Evolutionary conservation across 2,888 invertebrate species (phyloP).

Genomic region (Micoletzkya japonica): DNA sequence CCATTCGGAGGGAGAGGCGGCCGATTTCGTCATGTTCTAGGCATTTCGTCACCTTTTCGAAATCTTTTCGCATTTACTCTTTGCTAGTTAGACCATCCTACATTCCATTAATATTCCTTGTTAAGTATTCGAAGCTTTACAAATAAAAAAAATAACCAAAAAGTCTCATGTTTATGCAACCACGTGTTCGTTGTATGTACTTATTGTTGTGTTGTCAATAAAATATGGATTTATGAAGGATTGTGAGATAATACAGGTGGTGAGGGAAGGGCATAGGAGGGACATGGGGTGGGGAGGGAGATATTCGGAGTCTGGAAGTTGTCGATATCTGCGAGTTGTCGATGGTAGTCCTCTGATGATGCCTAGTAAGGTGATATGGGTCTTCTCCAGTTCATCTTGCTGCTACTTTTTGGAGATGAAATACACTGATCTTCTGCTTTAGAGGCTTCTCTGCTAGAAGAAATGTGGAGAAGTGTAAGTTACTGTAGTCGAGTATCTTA

Average conservation of each 20-base stretch:
- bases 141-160: not conserved
- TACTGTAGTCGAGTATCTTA: too few relatives aligned
- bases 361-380: too few relatives aligned
- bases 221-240: not conserved
- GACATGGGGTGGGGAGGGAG: not conserved
- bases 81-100: not conserved
- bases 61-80: not conserved
- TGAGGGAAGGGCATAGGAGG: not conserved
- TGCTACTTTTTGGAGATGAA: too few relatives aligned
- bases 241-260: not conserved
- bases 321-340: not conserved
- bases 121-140: not conserved
- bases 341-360: not conserved
- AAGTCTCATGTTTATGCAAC: not conserved
- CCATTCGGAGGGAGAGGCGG: not conserved
- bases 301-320: not conserved
- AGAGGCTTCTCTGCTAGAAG: too few relatives aligned
- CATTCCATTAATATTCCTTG: not conserved
- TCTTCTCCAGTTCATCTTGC: too few relatives aligned
- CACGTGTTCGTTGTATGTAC: not conserved
- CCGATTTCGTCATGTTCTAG: not conserved
- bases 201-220: not conserved
- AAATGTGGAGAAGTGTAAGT: too few relatives aligned
- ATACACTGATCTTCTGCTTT: too few relatives aligned
- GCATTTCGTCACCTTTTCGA: not conserved